Evolutionary conservation across 1,140 invertebrate species (phyloP).

Genomic region (Pachyrhynchus sulphureomaculatus): DNA sequence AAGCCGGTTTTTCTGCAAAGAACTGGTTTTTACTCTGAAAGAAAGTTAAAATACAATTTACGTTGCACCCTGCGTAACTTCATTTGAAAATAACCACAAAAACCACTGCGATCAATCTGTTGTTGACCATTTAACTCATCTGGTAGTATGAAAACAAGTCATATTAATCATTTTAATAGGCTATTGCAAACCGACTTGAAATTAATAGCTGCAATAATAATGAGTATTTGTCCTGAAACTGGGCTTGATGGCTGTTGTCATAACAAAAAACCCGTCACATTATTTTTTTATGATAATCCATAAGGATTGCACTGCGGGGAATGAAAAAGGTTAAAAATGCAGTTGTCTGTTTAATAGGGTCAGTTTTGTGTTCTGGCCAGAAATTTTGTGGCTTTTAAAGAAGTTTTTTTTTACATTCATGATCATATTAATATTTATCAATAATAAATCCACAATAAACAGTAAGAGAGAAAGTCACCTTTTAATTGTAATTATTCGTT

Average conservation of each 20-base stretch:
- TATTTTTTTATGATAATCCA: slow-evolving; percentile 36
- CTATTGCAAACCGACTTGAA: slow-evolving; percentile 35
- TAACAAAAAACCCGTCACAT: slow-evolving; percentile 32
- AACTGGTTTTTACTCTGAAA: no score
- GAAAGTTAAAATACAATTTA: no score
- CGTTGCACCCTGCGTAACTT: not conserved
- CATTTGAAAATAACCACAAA: not conserved
- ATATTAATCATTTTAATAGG: slow-evolving; percentile 41
- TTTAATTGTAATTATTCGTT: no score
- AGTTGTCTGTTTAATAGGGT: no score
- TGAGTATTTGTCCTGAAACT: slow-evolving; percentile 37
- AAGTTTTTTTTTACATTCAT: no score
- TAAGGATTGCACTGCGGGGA: slow-evolving; percentile 13
- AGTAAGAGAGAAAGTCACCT: no score
- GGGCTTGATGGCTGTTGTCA: slow-evolving; percentile 37
- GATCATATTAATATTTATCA: no score
- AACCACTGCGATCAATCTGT: not conserved
- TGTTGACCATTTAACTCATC: slow-evolving; percentile 16
- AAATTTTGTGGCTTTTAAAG: no score
- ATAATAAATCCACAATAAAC: no score
- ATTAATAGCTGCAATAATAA: slow-evolving; percentile 41
- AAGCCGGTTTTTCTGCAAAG: no score
- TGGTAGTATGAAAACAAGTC: slow-evolving; percentile 18
- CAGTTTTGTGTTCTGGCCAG: no score
- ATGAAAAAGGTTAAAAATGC: not conserved